Evolutionary conservation across 2,888 invertebrate species (phyloP).

Genomic region (Melipona beecheii): DNA sequence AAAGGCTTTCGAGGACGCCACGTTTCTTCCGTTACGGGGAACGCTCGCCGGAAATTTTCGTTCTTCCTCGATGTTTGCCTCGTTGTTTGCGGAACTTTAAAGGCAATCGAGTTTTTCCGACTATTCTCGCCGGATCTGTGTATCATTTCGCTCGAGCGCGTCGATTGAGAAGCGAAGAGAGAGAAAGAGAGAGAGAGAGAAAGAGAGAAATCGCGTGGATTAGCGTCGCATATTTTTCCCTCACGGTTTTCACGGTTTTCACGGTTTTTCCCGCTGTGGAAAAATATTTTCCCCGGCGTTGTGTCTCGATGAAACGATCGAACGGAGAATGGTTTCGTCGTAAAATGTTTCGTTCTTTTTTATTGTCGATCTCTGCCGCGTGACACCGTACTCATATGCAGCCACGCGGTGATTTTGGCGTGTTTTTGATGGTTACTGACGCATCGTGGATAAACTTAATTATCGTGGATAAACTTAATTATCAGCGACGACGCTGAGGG

Average conservation of each 20-base stretch:
- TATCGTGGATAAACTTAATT: background rate
- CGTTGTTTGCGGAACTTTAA: constrained; percentile 34
- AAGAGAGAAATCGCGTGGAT: constrained; percentile 17
- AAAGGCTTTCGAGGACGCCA: background rate
- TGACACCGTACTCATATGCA: background rate
- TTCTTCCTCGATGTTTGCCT: background rate
- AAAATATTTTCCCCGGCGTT: constrained; percentile 11
- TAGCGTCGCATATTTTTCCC: constrained; percentile 22
- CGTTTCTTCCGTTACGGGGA: background rate
- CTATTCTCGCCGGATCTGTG: background rate
- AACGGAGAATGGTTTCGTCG: constrained; percentile 13
- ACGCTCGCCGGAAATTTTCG: constrained; percentile 6
- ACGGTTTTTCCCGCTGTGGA: background rate
- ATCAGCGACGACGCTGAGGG: background rate
- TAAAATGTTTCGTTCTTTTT: background rate
- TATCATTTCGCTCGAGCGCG: constrained; percentile 3
- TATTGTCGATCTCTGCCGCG: background rate
- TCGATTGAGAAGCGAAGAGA: background rate
- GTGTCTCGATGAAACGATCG: background rate
- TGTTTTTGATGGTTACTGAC: background rate
- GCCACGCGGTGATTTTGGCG: background rate
- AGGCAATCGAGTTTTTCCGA: constrained; percentile 28
- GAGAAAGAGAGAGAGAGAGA: too few species aligned
- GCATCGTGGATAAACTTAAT: background rate
- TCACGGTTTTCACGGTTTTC: constrained; percentile 12